A percentile compares a stretch with the other conserved stretches of the same genome.
phyloP scores from a whole-genome alignment of 2,113 vertebrate genomes.

The Vombatus ursinus region DNA sequence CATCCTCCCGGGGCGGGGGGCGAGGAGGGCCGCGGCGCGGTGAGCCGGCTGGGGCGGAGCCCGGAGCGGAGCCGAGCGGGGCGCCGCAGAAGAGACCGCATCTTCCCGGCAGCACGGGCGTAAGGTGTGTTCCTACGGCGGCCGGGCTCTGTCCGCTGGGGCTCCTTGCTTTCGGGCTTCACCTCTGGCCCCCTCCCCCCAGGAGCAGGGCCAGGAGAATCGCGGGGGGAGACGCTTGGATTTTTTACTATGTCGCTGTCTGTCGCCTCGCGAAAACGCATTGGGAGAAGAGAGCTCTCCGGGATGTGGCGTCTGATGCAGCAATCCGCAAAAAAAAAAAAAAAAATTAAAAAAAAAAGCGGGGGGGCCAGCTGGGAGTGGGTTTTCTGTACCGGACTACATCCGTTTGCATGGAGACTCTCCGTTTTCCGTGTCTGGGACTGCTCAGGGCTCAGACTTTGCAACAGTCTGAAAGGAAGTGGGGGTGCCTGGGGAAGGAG shows the following conservation, averaged over 20 bases:
- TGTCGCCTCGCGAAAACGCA: constrained; percentile 56
- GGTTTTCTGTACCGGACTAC: constrained; percentile 46
- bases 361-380: background rate
- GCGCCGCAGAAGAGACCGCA: constrained; percentile 61
- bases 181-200: constrained; percentile 38
- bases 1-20: constrained; percentile 24
- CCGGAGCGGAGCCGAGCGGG: constrained; percentile 43
- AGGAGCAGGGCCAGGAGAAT: constrained; percentile 64
- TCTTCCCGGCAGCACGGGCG: constrained; percentile 55
- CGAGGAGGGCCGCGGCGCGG: constrained; percentile 26
- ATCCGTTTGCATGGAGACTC: constrained; percentile 34
- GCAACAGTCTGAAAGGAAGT: constrained; percentile 54
- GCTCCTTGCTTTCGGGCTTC: constrained; percentile 27
- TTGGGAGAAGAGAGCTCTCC: constrained; percentile 51
- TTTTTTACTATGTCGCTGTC: constrained; percentile 59
- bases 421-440: constrained; percentile 58
- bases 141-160: constrained; percentile 57
- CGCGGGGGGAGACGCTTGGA: constrained; percentile 27
- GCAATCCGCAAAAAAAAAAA: constrained; percentile 16
- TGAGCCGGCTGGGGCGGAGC: constrained; percentile 64
- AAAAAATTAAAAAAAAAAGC: no score
- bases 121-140: constrained; percentile 70
- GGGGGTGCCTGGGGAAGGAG: constrained; percentile 41
- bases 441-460: constrained; percentile 20
- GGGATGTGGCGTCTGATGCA: constrained; percentile 55